Conservation (phyloP, 1,140 invertebrate genomes). For the Gryon sp. region DNA sequence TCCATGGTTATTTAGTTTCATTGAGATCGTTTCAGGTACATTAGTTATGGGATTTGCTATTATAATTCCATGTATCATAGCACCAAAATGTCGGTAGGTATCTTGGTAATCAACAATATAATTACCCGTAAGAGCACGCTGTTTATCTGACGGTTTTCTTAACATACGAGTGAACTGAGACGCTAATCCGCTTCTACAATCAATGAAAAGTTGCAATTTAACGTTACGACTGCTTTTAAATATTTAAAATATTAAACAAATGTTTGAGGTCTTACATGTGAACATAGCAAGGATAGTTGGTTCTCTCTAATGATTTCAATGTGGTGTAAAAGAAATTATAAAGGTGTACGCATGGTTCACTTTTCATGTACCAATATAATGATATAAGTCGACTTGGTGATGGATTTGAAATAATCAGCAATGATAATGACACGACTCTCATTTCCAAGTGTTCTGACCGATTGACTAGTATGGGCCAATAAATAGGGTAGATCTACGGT, state of each 20-base stretch:
- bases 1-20: slow-evolving; percentile 82
- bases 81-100: slow-evolving; percentile 81
- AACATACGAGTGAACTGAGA: slow-evolving; percentile 82
- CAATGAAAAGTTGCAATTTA: neutral
- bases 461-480: slow-evolving; percentile 86
- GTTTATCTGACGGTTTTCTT: slow-evolving; percentile 74
- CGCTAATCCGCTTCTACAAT: slow-evolving; percentile 79
- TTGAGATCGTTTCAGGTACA: slow-evolving; percentile 81
- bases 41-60: slow-evolving; percentile 83
- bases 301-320: slow-evolving; percentile 84
- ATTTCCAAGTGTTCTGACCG: slow-evolving; percentile 84
- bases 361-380: slow-evolving; percentile 84
- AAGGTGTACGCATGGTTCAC: slow-evolving; percentile 82
- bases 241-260: neutral
- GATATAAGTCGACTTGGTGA: slow-evolving; percentile 83
- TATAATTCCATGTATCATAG: slow-evolving; percentile 81
- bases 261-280: slow-evolving; percentile 79
- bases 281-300: slow-evolving; percentile 83
- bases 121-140: slow-evolving; percentile 83
- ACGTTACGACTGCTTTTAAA: too few relatives aligned
- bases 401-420: slow-evolving; percentile 82
- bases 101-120: slow-evolving; percentile 84
- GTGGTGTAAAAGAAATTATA: slow-evolving; percentile 87
- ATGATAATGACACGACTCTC: slow-evolving; percentile 83
- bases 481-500: slow-evolving; percentile 83